These are phyloP conservation scores for Guaruba guarouba DNA, from an alignment of 2,113 vertebrate genomes.

Conservation along the genomic window DNA sequence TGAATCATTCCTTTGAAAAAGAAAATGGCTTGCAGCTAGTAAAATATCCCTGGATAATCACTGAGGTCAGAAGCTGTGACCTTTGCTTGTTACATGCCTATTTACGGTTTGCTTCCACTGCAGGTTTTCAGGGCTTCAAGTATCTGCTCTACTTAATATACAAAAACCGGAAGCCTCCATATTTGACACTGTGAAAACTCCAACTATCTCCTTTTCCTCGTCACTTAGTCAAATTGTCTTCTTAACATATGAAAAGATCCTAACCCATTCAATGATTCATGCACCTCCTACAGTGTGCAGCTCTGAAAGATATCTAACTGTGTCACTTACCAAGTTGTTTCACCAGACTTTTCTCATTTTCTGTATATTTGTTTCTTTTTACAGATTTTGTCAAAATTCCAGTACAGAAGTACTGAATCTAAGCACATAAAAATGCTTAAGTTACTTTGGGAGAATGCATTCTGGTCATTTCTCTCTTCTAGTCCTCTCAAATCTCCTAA, in stretches of 20 bases:
- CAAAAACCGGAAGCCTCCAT: neutral
- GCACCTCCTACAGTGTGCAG: neutral
- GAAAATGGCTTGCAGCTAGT: slow-evolving; percentile 1
- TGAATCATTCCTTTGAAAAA: slow-evolving; percentile 14
- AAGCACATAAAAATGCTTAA: neutral
- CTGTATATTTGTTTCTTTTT: slow-evolving; percentile 42
- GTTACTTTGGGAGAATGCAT: neutral
- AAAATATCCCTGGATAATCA: slow-evolving; percentile 21
- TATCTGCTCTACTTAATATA: neutral
- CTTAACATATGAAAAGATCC: slow-evolving; percentile 40
- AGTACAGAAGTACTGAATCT: neutral
- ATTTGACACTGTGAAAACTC: slow-evolving; percentile 6
- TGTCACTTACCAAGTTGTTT: neutral
- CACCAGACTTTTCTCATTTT: slow-evolving; percentile 31
- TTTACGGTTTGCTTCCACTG: slow-evolving; percentile 15
- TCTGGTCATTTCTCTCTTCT: neutral
- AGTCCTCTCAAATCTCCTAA: neutral
- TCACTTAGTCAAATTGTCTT: slow-evolving; percentile 11
- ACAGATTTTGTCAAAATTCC: slow-evolving; percentile 12
- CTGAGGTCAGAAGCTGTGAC: slow-evolving; percentile 22
- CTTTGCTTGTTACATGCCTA: neutral
- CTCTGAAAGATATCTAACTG: slow-evolving; percentile 9
- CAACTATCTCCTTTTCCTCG: neutral
- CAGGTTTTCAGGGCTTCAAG: slow-evolving; percentile 38
- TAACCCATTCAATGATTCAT: slow-evolving; percentile 1